phyloP scores from a whole-genome alignment of 2,888 invertebrate species.

The Agrotis segetum region DNA sequence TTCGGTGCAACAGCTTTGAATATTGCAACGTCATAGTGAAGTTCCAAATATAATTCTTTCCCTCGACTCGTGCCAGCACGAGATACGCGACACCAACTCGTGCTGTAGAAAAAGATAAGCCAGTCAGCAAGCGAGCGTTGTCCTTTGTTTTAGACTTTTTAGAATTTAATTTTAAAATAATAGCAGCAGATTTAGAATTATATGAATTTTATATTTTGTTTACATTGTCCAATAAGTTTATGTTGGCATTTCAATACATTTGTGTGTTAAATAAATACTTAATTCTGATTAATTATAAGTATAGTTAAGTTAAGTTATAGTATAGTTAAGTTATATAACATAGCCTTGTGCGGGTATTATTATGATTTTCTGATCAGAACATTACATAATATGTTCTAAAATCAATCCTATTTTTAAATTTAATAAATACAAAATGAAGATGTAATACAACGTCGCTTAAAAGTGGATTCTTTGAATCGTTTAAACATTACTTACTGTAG shows the following conservation, averaged over 20 bases:
- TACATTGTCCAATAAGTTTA: neutral
- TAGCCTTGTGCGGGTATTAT: constrained; percentile 5
- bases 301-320: no score
- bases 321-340: constrained; percentile 2
- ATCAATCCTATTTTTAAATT: neutral
- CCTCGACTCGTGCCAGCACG: constrained; percentile 8
- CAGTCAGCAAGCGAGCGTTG: neutral
- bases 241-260: constrained; percentile 15
- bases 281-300: constrained; percentile 4
- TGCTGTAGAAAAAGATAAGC: constrained; percentile 9
- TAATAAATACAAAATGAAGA: neutral
- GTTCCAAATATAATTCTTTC: constrained; percentile 31
- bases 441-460: neutral
- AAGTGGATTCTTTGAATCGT: no score
- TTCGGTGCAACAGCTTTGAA: constrained; percentile 23
- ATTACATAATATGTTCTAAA: neutral
- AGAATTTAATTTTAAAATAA: neutral
- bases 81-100: constrained; percentile 13
- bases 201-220: neutral
- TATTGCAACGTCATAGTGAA: constrained; percentile 26
- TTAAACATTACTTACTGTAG: neutral
- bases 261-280: neutral
- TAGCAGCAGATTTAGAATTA: neutral
- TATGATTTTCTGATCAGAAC: neutral
- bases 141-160: neutral